These are phyloP conservation scores for Drosophila mulleri DNA, from an alignment of 2,888 invertebrate species.

Conservation along the genomic window DNA sequence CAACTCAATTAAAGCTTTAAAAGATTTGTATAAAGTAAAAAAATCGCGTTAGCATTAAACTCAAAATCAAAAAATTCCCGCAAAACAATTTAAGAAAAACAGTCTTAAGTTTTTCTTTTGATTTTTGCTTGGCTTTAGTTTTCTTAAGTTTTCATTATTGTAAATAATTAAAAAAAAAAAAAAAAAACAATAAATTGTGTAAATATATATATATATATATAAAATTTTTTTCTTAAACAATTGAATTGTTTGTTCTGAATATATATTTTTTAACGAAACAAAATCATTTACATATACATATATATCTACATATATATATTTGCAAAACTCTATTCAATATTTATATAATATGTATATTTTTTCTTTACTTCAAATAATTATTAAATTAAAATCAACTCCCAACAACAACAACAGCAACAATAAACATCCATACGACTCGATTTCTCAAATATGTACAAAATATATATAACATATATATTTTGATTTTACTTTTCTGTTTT, in stretches of 20 bases:
- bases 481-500: constrained; percentile 36
- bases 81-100: constrained; percentile 36
- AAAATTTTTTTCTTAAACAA: constrained; percentile 61
- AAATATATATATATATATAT: constrained; percentile 83
- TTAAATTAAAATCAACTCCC: constrained; percentile 40
- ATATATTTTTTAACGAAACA: constrained; percentile 57
- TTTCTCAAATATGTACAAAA: constrained; percentile 47
- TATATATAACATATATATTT: constrained; percentile 34
- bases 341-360: constrained; percentile 79
- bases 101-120: constrained; percentile 43
- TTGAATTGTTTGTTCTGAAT: constrained; percentile 74
- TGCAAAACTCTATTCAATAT: constrained; percentile 79
- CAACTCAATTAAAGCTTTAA: constrained; percentile 6
- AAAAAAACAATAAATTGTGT: constrained; percentile 62
- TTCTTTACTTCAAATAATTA: constrained; percentile 64
- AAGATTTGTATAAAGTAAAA: constrained; percentile 16
- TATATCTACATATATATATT: constrained; percentile 76
- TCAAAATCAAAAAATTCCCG: constrained; percentile 35
- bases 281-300: constrained; percentile 54
- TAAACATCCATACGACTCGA: constrained; percentile 47
- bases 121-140: constrained; percentile 61
- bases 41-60: constrained; percentile 50
- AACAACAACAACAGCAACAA: constrained; percentile 53
- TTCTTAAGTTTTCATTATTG: constrained; percentile 61
- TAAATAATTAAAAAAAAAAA: constrained; percentile 82